Evolutionary conservation across 2,888 invertebrate genomes (phyloP), one percentile per base, ranked within the genome.

Genomic region (Leptura quadrifasciata): DNA sequence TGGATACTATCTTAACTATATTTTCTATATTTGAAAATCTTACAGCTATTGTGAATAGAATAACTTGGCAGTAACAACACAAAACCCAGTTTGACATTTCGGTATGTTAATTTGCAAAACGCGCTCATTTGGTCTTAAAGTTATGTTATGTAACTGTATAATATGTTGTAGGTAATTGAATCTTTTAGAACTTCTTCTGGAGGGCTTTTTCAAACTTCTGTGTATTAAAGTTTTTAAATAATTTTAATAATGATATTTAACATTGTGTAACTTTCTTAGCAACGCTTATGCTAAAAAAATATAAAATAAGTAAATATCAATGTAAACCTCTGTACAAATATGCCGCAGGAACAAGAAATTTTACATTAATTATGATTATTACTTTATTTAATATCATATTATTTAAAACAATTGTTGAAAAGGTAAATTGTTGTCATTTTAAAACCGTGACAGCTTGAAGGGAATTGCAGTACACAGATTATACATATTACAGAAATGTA

Each of bases 371-470:
- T 47, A 15, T 47, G 12, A 47, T 47, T 47, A 47, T 47, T 47
- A 47, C n/a, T 5, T n/a, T 6, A 47, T 47, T 47, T 47, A 47
- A 47, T 47, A 47, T 47, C n/a, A 47, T 47, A 15, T 47, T n/a
- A 47, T 47, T 47, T 15, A 47, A 47, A 47, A n/a, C 39, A 39
- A 39, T 39, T 39, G 39, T 39, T 39, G 39, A 39, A 39, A 39
- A n/a, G 47, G 12, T 47, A 47, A 47, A 47, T 47, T 47, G n/a
- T 47, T 47, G 47, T 47, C n/a, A 47, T 47, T n/a, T 47, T n/a
- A 47, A 47, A 47, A 47, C 47, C 47, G 47, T 47, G 47, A 47
- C n/a, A 47, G 47, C 47, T 47, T 15, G 47, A 47, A 47, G 47
- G 47, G 47, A 15, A 39, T 39, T 39, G 39, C 15, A 12, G 5